Base-by-base conservation (phyloP, 1,140 invertebrate species). In the Rhyzopertha dominica region DNA sequence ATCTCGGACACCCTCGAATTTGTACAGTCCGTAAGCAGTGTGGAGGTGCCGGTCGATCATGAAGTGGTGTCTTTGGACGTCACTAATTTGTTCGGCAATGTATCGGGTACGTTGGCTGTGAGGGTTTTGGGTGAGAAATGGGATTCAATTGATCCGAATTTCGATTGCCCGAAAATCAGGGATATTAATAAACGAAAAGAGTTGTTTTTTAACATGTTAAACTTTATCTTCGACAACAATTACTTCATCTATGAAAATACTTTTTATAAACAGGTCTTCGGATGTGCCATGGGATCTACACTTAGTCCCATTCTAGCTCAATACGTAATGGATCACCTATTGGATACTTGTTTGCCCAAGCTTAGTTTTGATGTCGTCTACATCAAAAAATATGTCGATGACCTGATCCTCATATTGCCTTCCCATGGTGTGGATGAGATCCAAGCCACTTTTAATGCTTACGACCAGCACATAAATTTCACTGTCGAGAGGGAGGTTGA, bases 301-400 rank as follows among this genome's bases (percentile, higher is more conserved):
- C 16, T 16, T 12, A 34, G 31, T n/a, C 31, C 31, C 14, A 34
- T 34, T 34, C 22, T 34, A 14, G 31, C 31, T 18, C 31, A n/a
- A 4, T 34, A 34, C 16, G 31, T 34, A n/a, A 34, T 34, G 31
- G 32, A 16, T n/a, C 9, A 35, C 14, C 3, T 35, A n/a, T n/a
- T 34, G 16, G 31, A 34, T 14, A 14, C 4, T 9, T 34, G 31
- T 19, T 18, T 34, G 22, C n/a, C 28, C 22, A 4, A 34, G 13
- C 10, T 34, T 8, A 34, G 16, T n/a, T 14, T 34, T 14, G 17
- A 8, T 18, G 9, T 14, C 12, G 19, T 9, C n/a, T 20, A 13
- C 5, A 36, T 36, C 13, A 20, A 36, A 36, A 36, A 36, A 20
- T 20, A 36, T 36, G 34, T 36, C 4, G 34, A 22, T n/a, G 34